A percentile compares a stretch with the other conserved stretches of the same genome.
Evolutionary conservation across 2,113 vertebrate genomes (phyloP).

Genomic region (Otus sunia): DNA sequence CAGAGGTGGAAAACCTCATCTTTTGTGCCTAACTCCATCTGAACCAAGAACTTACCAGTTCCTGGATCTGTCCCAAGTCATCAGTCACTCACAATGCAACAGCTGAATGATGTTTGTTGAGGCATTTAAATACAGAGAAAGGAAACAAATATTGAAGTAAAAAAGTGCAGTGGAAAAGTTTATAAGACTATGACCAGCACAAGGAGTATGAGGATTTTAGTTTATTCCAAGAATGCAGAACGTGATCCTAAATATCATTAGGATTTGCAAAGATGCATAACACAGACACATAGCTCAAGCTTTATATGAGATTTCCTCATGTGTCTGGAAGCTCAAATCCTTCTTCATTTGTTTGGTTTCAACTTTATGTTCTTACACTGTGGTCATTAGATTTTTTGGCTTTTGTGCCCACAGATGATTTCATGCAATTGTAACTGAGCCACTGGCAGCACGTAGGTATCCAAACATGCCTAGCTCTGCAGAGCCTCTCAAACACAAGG

Average conservation of each 20-base stretch:
- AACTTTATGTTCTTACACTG: not conserved
- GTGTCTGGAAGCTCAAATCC: not conserved
- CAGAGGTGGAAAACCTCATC: not conserved
- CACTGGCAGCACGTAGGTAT: rapidly evolving
- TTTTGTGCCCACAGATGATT: not conserved
- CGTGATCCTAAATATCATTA: not conserved
- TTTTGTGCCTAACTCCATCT: not conserved
- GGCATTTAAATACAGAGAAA: not conserved
- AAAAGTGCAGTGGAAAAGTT: not conserved
- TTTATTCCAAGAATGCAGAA: not conserved
- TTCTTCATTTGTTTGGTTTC: not conserved
- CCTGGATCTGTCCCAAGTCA: not conserved
- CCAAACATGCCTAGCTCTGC: not conserved
- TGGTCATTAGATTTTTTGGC: not conserved
- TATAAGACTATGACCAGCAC: not conserved
- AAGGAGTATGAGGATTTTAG: not conserved
- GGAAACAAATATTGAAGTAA: not conserved
- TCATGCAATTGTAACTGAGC: not conserved
- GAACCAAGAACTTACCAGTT: not conserved
- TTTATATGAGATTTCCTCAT: not conserved
- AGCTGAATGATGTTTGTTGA: not conserved
- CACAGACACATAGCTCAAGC: not conserved
- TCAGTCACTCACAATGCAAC: not conserved
- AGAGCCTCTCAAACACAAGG: not conserved
- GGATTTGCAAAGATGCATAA: not conserved